Conservation (phyloP, 2,113 vertebrate species). For the Zonotrichia leucophrys region DNA sequence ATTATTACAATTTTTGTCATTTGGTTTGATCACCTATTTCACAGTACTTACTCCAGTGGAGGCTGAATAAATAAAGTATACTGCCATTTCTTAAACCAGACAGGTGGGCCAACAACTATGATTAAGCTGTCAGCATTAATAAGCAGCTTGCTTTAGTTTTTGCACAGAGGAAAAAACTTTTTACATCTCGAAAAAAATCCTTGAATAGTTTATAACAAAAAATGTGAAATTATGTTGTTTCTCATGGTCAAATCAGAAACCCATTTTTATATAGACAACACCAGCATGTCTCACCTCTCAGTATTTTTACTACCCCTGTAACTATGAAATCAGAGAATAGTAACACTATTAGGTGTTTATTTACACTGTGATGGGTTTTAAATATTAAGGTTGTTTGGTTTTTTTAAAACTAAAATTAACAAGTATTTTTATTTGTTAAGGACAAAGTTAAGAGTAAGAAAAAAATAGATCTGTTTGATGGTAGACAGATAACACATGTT, state of each 20-base stretch:
- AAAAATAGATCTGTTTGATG: background rate
- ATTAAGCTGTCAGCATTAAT: slow-evolving; percentile 70
- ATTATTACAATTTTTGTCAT: slow-evolving; percentile 56
- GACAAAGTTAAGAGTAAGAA: background rate
- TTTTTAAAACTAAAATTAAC: background rate
- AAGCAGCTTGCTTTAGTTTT: slow-evolving; percentile 45
- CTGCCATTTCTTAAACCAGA: slow-evolving; percentile 54
- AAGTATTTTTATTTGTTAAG: background rate
- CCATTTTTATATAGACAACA: background rate
- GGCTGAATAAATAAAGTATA: slow-evolving; percentile 49
- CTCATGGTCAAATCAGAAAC: background rate
- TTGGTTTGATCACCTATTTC: slow-evolving; percentile 57
- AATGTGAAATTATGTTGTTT: background rate
- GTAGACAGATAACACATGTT: background rate
- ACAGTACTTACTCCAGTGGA: slow-evolving; percentile 14
- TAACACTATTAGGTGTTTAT: background rate
- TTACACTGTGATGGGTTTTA: background rate
- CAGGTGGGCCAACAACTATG: slow-evolving; percentile 59
- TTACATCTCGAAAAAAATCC: background rate
- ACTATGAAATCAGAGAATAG: background rate
- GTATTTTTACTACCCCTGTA: background rate
- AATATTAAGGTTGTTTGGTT: background rate
- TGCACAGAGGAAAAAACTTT: background rate
- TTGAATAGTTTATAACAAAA: background rate
- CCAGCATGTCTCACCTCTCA: background rate